Percentiles rank a stretch among this genome's conserved stretches.
These are phyloP conservation scores for Gortyna flavago DNA, from an alignment of 2,888 invertebrate species.

Conservation along the genomic window DNA sequence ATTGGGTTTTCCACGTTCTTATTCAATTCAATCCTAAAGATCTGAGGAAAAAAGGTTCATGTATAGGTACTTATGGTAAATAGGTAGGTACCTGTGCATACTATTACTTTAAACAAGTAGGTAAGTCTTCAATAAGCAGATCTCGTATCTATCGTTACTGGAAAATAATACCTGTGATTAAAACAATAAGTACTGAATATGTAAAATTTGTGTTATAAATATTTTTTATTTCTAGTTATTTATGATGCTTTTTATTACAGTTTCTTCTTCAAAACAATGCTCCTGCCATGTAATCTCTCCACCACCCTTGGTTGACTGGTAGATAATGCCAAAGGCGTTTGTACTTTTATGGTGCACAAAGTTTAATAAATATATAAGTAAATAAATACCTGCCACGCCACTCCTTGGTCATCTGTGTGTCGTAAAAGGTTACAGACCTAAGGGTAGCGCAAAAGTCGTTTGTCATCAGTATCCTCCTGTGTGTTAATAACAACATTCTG, in stretches of 20 bases:
- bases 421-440: not conserved
- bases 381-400: not conserved
- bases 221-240: not conserved
- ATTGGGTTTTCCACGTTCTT: not conserved
- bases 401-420: not conserved
- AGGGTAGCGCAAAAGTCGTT: not conserved
- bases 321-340: not conserved
- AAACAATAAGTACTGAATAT: not conserved
- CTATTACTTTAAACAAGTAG: not conserved
- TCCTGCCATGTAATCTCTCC: not conserved
- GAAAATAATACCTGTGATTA: not conserved
- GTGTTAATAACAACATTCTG: conserved; percentile 1
- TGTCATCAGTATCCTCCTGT: not conserved
- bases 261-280: not conserved
- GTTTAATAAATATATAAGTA: not conserved
- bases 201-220: not conserved
- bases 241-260: not conserved
- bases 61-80: not conserved
- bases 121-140: not conserved
- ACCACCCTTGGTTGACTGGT: not conserved
- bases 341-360: not conserved
- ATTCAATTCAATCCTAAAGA: not conserved
- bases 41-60: no score
- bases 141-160: not conserved
- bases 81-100: not conserved